These are phyloP conservation scores for Drosophila grimshawi DNA, from an alignment of 1,140 invertebrate species.

Conservation along the genomic window DNA sequence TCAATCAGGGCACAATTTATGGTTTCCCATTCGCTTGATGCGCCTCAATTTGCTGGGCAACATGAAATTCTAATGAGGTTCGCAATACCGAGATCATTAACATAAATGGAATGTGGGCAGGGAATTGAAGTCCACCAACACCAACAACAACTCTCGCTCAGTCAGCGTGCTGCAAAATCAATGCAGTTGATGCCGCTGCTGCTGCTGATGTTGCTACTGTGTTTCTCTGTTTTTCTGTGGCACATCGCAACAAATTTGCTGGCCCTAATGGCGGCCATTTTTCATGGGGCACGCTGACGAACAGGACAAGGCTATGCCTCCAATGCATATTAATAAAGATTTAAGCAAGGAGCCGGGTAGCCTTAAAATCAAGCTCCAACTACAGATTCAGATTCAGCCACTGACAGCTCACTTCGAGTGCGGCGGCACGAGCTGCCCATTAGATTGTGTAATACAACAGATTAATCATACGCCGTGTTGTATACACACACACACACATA, in stretches of 20 bases:
- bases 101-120: constrained; percentile 72
- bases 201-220: constrained; percentile 1
- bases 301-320: constrained; percentile 45
- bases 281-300: constrained; percentile 49
- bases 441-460: constrained; percentile 75
- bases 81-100: constrained; percentile 58
- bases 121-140: background rate
- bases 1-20: constrained; percentile 52
- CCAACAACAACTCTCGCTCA: background rate
- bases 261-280: constrained; percentile 68
- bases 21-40: constrained; percentile 18
- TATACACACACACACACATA: background rate
- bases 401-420: constrained; percentile 60
- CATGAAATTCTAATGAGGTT: constrained; percentile 51
- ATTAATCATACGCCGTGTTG: constrained; percentile 75
- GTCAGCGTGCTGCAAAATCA: constrained; percentile 67
- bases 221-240: background rate
- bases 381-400: constrained; percentile 4
- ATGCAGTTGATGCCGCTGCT: constrained; percentile 51
- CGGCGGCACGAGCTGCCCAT: constrained; percentile 67
- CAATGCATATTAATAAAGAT: constrained; percentile 80
- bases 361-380: constrained; percentile 52
- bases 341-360: constrained; percentile 50
- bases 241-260: constrained; percentile 62
- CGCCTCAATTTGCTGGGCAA: constrained; percentile 30